Conservation (phyloP, 2,888 invertebrate species). For the Hemicrepidius hirtus region DNA sequence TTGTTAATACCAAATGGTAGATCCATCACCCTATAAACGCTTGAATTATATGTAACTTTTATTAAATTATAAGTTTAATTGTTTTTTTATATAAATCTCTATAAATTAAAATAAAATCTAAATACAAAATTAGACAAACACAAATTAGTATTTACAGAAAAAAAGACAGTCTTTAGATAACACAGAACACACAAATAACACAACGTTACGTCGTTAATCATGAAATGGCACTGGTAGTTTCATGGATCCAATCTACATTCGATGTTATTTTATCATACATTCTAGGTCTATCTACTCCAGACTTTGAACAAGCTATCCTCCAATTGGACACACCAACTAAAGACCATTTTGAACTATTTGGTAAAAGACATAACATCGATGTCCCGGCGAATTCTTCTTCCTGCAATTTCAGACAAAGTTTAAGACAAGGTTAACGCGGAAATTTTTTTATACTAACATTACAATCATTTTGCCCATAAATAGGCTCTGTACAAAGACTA, state of each 20-base stretch:
- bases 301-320: constrained; percentile 89
- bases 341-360: constrained; percentile 84
- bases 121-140: constrained; percentile 25
- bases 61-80: neutral
- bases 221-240: constrained; percentile 77
- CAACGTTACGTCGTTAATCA: constrained; percentile 50
- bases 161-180: constrained; percentile 50
- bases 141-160: constrained; percentile 43
- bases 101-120: constrained; percentile 31
- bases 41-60: too few species aligned
- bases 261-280: constrained; percentile 89
- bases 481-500: constrained; percentile 87
- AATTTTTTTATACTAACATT: constrained; percentile 77
- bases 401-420: too few species aligned
- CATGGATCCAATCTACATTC: constrained; percentile 89
- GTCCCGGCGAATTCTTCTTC: constrained; percentile 93
- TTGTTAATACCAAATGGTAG: too few species aligned
- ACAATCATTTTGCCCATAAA: constrained; percentile 87
- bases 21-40: too few species aligned
- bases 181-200: constrained; percentile 45
- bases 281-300: constrained; percentile 84
- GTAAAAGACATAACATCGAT: constrained; percentile 87
- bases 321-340: constrained; percentile 88
- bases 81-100: constrained; percentile 34
- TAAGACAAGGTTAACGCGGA: too few species aligned